Evolutionary conservation across 2,113 vertebrate genomes (phyloP).

Genomic region (Megatriorchis doriae): DNA sequence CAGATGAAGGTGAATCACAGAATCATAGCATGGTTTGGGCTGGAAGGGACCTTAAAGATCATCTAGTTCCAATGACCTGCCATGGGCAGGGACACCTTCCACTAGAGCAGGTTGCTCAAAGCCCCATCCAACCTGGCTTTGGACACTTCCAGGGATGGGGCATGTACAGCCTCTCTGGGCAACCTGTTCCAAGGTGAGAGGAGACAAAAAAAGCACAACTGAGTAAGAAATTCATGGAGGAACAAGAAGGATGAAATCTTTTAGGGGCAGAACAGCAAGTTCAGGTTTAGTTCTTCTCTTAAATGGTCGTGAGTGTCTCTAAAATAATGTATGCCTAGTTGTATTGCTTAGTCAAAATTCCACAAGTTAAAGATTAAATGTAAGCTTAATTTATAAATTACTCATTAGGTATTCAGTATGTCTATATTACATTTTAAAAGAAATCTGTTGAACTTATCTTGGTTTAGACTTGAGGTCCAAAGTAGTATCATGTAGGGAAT

Average conservation of each 20-base stretch:
- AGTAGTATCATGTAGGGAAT: background rate
- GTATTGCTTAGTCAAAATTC: background rate
- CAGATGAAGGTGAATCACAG: background rate
- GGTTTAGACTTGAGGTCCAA: background rate
- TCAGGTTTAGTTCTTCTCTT: background rate
- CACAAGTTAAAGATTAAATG: background rate
- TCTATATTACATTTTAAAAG: background rate
- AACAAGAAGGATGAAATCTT: background rate
- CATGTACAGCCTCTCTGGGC: too few species aligned
- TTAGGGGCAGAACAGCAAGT: background rate
- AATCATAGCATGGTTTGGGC: too few species aligned
- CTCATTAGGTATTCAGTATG: background rate
- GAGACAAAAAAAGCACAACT: background rate
- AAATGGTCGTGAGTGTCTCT: background rate
- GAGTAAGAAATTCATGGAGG: background rate
- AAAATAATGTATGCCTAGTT: background rate
- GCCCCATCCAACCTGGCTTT: too few species aligned
- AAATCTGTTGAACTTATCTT: background rate
- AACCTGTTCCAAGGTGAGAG: background rate
- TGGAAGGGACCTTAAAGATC: too few species aligned
- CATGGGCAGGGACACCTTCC: too few species aligned
- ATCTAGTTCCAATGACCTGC: too few species aligned
- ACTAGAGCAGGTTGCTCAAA: too few species aligned
- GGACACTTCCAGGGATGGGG: too few species aligned
- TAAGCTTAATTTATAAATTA: background rate